A percentile compares a stretch with the other conserved stretches of the same genome.
Evolutionary conservation across 1,140 invertebrate species (phyloP).

Genomic region (Monomorium pharaonis): DNA sequence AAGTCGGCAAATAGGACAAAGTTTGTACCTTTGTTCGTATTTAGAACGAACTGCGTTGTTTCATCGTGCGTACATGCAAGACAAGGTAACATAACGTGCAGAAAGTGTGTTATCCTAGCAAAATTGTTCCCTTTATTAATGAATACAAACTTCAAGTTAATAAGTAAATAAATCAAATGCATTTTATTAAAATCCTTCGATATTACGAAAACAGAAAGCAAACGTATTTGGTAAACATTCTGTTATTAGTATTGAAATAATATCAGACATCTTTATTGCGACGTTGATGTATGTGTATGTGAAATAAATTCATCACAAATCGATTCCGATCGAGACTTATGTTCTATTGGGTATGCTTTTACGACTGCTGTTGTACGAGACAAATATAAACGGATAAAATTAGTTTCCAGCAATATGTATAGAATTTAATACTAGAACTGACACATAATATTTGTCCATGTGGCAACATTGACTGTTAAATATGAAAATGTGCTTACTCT

Average conservation of each 20-base stretch:
- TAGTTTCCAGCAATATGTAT: neutral
- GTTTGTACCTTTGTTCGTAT: neutral
- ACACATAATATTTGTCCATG: neutral
- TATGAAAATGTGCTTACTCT: neutral
- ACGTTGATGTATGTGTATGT: too few species aligned
- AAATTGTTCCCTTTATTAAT: too few species aligned
- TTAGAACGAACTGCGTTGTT: neutral
- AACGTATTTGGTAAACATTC: too few species aligned
- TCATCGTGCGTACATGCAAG: too few species aligned
- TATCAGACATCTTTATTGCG: too few species aligned
- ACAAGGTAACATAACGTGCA: too few species aligned
- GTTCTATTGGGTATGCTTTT: neutral
- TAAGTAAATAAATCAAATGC: neutral
- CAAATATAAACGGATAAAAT: neutral
- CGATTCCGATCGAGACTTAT: neutral
- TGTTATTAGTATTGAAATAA: too few species aligned
- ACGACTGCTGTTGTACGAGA: neutral
- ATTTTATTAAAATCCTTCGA: neutral
- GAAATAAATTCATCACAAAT: neutral
- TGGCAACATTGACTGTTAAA: constrained; percentile 14
- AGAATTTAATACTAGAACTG: neutral
- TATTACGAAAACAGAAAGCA: neutral
- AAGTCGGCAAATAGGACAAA: neutral
- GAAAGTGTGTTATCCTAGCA: too few species aligned
- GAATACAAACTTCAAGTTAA: neutral